A percentile compares a stretch with the other conserved stretches of the same genome.
Conservation (phyloP, 2,888 invertebrate genomes). For the Stenichneumon culpator region DNA sequence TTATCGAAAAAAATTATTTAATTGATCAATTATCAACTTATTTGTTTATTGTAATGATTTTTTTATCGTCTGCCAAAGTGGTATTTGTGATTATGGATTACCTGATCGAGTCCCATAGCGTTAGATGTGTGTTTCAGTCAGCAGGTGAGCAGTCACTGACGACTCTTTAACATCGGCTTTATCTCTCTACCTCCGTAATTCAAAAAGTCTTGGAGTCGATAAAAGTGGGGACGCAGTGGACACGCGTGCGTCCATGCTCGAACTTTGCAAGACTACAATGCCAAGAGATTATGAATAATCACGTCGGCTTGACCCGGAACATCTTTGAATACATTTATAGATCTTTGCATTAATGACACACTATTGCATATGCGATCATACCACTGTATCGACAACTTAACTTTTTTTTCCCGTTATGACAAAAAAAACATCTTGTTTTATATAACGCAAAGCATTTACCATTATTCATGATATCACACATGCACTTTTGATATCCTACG, state of each 20-base stretch:
- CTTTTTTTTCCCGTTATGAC: neutral
- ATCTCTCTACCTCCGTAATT: slow-evolving; percentile 19
- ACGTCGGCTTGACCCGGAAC: slow-evolving; percentile 9
- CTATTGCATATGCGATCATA: neutral
- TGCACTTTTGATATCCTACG: too few relatives aligned
- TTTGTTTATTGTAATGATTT: neutral
- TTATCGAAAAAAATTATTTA: too few relatives aligned
- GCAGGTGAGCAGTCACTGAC: slow-evolving; percentile 59
- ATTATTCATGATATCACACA: too few relatives aligned
- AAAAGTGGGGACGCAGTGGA: slow-evolving; percentile 25
- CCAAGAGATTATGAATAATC: slow-evolving; percentile 26
- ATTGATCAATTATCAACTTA: neutral
- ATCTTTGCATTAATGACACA: neutral
- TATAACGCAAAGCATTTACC: too few relatives aligned
- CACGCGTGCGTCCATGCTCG: neutral
- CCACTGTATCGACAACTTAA: neutral
- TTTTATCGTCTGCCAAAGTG: neutral
- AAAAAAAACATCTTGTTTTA: too few relatives aligned
- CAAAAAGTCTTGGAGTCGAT: slow-evolving; percentile 19
- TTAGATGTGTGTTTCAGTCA: slow-evolving; percentile 25
- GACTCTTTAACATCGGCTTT: neutral
- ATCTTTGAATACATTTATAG: neutral
- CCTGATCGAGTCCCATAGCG: slow-evolving; percentile 86
- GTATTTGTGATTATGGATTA: slow-evolving; percentile 76
- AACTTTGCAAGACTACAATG: neutral